Conservation (phyloP, 2,113 vertebrate species). For the Pomatorhinus ruficollis region DNA sequence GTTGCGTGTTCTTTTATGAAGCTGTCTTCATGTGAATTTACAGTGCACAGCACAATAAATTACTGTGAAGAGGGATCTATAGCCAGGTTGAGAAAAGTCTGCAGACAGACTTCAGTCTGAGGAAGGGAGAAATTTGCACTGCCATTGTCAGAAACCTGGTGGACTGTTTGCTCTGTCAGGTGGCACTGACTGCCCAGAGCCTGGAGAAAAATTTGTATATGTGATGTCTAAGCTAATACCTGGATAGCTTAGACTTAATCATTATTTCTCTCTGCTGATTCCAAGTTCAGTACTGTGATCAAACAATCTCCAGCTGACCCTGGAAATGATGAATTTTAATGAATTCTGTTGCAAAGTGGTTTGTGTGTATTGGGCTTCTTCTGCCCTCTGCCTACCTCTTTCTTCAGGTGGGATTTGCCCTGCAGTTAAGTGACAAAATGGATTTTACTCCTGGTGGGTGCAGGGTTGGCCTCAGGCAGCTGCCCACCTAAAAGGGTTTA, state of each 20-base stretch:
- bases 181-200: not conserved
- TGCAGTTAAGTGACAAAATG: not conserved
- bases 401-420: not conserved
- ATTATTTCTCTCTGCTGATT: not conserved
- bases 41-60: not conserved
- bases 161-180: not conserved
- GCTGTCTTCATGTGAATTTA: not conserved
- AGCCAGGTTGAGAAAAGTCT: not conserved
- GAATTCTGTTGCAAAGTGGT: not conserved
- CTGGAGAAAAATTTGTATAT: not conserved
- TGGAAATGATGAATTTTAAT: not conserved
- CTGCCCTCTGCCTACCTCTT: not conserved
- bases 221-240: not conserved
- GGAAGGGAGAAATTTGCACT: not conserved
- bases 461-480: not conserved
- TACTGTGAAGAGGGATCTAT: not conserved
- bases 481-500: not conserved
- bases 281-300: not conserved
- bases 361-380: not conserved
- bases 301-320: not conserved
- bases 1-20: not conserved
- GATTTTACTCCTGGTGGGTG: not conserved
- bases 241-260: not conserved
- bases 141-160: not conserved
- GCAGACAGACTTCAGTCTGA: not conserved